Base-by-base conservation (phyloP, 2,888 invertebrate genomes). In the Lutraria lutraria region DNA sequence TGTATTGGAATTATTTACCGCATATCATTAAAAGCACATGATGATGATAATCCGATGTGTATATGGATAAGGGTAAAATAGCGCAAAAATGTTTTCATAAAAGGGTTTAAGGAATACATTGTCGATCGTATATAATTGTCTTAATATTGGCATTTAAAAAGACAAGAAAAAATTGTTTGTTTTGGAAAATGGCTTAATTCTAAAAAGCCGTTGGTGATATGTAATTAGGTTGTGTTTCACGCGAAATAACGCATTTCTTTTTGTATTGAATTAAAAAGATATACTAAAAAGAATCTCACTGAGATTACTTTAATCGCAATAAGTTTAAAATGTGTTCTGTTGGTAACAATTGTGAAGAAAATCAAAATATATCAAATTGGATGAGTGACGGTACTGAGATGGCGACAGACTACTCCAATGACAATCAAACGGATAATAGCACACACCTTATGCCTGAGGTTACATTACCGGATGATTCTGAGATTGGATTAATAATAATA, bases 401-500 rank as follows among this genome's bases (percentile, higher is more conserved):
- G 6, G 19, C 25, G 16, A 76, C 76, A 25, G 19, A 0, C 16
- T 31, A 31, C 31, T 29, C 29, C 8, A 76, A 76, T 76, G 76
- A 13, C 34, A 76, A 31, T 31, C 34, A 34, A 34, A 76, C 16
- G 16, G 76, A 76, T 76, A 34, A 76, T 19, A 19, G 1, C 76
- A 76, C 76, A 15, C 19, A 76, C 31, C 31, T 31, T 0, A 12
- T 13, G 13, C 54, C 81, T n/a, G 53, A n/a, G 54, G 82, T 76
- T 15, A 83, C 83, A 83, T 54, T 88, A 19, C 80, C 87, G 3
- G 60, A 63, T 16, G 80, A 88, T 60, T 88, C 87, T 13, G 83
- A 83, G 29, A 82, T 83, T 52, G 87, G 87, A 29, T 63, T 88
- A 85, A 89, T 88, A 53, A 60, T 89, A 13, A 31, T 91, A 21